Conservation (phyloP, 2,888 invertebrate genomes). For the Dioctria rufipes region DNA sequence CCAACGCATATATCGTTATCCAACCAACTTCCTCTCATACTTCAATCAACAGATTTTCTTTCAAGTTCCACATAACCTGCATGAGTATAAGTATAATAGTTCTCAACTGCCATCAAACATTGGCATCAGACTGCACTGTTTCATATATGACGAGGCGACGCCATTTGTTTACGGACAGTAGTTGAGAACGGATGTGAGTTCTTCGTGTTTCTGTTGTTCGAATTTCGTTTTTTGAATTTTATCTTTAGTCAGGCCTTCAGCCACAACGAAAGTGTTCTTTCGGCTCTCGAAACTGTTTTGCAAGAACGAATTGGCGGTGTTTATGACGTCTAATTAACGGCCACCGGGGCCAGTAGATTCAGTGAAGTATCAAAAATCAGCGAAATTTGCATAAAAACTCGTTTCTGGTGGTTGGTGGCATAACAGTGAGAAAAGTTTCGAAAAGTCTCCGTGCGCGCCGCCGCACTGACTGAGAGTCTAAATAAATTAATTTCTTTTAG, state of each 20-base stretch:
- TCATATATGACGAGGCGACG: neutral
- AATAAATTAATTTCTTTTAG: neutral
- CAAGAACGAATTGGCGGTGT: neutral
- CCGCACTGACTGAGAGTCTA: neutral
- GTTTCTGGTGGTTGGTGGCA: neutral
- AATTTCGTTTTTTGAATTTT: neutral
- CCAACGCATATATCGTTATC: too few relatives aligned
- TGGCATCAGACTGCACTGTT: too few relatives aligned
- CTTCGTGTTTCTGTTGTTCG: slow-evolving; percentile 13
- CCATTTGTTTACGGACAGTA: slow-evolving; percentile 42
- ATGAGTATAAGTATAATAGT: too few relatives aligned
- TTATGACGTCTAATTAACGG: neutral
- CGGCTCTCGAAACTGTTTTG: neutral
- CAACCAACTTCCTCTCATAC: too few relatives aligned
- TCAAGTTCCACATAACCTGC: too few relatives aligned
- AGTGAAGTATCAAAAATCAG: slow-evolving; percentile 25
- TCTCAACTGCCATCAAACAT: too few relatives aligned
- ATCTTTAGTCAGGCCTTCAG: neutral
- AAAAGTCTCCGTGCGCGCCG: neutral
- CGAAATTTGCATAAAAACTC: slow-evolving; percentile 38
- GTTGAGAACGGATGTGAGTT: slow-evolving; percentile 22
- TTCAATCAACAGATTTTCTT: too few relatives aligned
- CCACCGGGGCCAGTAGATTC: neutral
- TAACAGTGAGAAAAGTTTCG: slow-evolving; percentile 18
- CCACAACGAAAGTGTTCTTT: neutral